A percentile compares a stretch with the other conserved stretches of the same genome.
Evolutionary conservation across 2,113 vertebrate species (phyloP).

Genomic region (Lagopus muta): DNA sequence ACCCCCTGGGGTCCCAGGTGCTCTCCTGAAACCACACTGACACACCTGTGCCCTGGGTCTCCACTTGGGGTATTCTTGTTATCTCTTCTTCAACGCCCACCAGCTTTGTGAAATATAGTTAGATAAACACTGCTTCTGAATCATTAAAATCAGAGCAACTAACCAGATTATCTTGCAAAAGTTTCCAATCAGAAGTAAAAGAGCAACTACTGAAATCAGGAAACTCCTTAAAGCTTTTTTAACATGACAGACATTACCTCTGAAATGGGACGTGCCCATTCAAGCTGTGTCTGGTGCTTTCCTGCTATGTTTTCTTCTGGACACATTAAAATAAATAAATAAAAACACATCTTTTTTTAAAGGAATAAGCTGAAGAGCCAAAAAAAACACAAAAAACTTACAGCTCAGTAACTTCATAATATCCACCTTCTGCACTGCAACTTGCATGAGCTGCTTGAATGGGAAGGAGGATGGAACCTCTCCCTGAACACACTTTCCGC

Average conservation of each 20-base stretch:
- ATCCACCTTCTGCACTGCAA: neutral
- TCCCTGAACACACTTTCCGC: neutral
- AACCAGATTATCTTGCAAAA: neutral
- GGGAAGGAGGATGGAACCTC: neutral
- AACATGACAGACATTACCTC: neutral
- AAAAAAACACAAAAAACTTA: neutral
- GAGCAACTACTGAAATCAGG: neutral
- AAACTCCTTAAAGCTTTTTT: neutral
- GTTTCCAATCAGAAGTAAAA: neutral
- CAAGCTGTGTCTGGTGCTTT: neutral
- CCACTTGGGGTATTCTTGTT: neutral
- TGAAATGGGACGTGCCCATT: neutral
- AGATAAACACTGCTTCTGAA: neutral
- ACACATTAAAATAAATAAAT: neutral
- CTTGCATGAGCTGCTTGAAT: neutral
- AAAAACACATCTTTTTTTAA: neutral
- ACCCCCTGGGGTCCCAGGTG: neutral
- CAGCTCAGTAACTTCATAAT: neutral
- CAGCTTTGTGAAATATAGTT: neutral
- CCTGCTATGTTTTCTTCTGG: neutral
- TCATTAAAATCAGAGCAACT: neutral
- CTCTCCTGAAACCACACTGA: neutral
- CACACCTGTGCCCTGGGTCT: neutral
- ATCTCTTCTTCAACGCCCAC: neutral
- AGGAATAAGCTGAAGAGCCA: neutral